These are phyloP conservation scores for Semaprochilodus insignis DNA, from an alignment of 2,797 vertebrate species.

Conservation along the genomic window DNA sequence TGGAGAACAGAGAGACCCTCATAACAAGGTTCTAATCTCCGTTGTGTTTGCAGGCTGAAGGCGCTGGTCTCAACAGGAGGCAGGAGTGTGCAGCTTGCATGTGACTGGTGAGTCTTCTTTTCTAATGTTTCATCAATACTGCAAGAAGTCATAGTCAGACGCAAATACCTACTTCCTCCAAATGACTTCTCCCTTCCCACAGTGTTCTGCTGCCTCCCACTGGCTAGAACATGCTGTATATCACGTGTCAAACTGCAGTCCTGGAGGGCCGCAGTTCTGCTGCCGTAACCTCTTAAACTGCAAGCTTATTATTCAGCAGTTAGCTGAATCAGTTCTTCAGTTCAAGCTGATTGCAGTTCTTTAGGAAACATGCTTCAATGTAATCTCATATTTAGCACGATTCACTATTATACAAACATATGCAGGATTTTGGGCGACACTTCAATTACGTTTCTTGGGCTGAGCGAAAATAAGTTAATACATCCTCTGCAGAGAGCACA, in stretches of 20 bases:
- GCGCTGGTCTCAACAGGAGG: constrained; percentile 95
- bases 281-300: neutral
- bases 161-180: neutral
- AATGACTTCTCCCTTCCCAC: neutral
- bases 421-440: no score
- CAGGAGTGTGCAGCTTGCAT: constrained; percentile 95
- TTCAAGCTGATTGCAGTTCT: no score
- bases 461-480: no score
- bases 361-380: no score
- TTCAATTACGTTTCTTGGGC: no score
- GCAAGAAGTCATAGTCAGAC: neutral
- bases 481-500: no score
- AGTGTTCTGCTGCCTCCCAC: constrained; percentile 64
- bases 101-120: constrained; percentile 90
- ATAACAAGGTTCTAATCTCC: neutral
- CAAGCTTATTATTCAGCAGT: neutral
- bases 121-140: neutral
- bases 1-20: neutral
- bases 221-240: constrained; percentile 51
- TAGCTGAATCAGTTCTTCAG: neutral
- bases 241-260: neutral
- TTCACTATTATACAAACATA: no score
- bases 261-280: neutral
- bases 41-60: constrained; percentile 85
- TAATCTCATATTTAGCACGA: no score